These are phyloP conservation scores for Hylia prasina DNA, from an alignment of 2,113 vertebrate species.

Conservation along the genomic window DNA sequence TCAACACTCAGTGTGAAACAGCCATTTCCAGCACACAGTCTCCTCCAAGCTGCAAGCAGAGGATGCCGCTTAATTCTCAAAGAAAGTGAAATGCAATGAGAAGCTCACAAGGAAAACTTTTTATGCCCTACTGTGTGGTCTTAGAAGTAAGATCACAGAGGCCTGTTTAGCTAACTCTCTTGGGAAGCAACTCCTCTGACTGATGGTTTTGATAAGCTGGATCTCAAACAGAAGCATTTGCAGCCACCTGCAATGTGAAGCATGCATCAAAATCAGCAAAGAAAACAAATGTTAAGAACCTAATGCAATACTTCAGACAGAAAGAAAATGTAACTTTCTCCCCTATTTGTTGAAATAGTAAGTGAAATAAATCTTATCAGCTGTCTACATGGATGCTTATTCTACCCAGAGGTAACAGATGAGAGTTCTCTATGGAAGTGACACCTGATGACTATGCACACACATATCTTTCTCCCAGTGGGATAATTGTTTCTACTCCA, in stretches of 20 bases:
- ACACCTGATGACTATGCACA: neutral
- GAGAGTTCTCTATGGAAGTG: neutral
- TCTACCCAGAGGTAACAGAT: neutral
- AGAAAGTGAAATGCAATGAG: neutral
- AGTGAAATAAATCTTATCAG: neutral
- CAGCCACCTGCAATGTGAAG: neutral
- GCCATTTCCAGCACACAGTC: neutral
- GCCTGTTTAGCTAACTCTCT: neutral
- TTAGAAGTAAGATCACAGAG: neutral
- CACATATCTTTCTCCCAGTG: neutral
- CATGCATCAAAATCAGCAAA: neutral
- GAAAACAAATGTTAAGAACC: neutral
- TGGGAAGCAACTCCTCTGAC: neutral
- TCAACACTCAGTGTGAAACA: neutral
- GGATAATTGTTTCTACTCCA: conserved; percentile 21
- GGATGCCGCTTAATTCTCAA: neutral
- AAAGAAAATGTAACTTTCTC: neutral
- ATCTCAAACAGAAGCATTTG: neutral
- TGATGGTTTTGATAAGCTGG: neutral
- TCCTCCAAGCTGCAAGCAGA: neutral
- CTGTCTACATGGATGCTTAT: neutral
- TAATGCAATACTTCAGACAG: neutral
- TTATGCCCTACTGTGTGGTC: neutral
- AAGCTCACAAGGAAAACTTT: neutral
- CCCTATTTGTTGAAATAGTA: neutral